Evolutionary conservation across 2,888 invertebrate species (phyloP), one percentile per base, ranked within the genome.

Genomic region (Miltochrista miniata): DNA sequence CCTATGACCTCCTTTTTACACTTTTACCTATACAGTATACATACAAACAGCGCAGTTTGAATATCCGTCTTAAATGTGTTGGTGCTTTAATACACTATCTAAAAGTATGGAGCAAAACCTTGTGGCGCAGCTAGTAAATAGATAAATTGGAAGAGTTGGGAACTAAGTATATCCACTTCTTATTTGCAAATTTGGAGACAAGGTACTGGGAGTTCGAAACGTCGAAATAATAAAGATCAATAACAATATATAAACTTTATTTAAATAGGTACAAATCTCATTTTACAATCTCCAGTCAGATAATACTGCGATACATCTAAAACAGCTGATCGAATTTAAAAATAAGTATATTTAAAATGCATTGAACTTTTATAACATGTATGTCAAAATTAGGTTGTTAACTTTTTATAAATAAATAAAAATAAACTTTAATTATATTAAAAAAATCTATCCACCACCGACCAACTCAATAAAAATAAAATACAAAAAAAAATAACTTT

Each of bases 161-260:
- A n/a, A n/a, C n/a, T n/a, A n/a, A n/a, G n/a, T n/a, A n/a, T n/a
- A n/a, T n/a, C n/a, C n/a, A n/a, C n/a, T n/a, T n/a, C n/a, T n/a
- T n/a, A n/a, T n/a, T n/a, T n/a, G n/a, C n/a, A n/a, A n/a, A n/a
- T n/a, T n/a, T n/a, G 18, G 5, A 24, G 5, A 24, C 5, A 24
- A 24, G 5, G 5, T 24, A 24, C 2, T 24, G 3, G 18, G 5
- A 24, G 5, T 24, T 24, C 31, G 8, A 31, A 31, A 31, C 10
- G 31, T 31, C 1, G 31, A 29, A 37, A 56, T 18, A 3, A 51
- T 54, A 60, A 42, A 55, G 64, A 31, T 54, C 35, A 51, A 7
- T 38, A 68, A 74, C 60, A 68, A 64, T 54, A 60, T 72, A 74
- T 61, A 70, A 71, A 50, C 46, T 68, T 58, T 70, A 74, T 66